These are phyloP conservation scores for Cosmopolites sordidus DNA, from an alignment of 2,888 invertebrate genomes.

Conservation along the genomic window DNA sequence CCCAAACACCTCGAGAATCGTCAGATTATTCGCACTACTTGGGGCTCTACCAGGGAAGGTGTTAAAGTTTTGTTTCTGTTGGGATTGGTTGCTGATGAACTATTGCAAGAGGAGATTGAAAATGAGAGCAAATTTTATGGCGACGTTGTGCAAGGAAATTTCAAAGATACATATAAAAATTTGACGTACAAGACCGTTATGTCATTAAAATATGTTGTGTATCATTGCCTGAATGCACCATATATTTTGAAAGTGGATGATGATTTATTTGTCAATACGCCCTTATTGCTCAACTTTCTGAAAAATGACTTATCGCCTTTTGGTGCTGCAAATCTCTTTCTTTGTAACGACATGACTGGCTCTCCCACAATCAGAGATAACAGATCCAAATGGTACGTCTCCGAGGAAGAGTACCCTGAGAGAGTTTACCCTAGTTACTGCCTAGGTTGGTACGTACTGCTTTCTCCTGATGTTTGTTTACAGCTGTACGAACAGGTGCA, in stretches of 20 bases:
- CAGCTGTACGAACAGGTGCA: conserved; percentile 50
- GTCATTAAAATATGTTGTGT: conserved; percentile 72
- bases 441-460: conserved; percentile 63
- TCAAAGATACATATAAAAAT: conserved; percentile 72
- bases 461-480: conserved; percentile 55
- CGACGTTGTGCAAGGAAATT: conserved; percentile 74
- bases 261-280: conserved; percentile 70
- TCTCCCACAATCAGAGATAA: conserved; percentile 48
- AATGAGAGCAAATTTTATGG: conserved; percentile 55
- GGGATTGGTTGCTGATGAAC: conserved; percentile 52
- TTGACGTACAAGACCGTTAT: conserved; percentile 82
- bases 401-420: conserved; percentile 60
- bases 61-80: conserved; percentile 64
- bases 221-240: conserved; percentile 64
- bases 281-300: conserved; percentile 57
- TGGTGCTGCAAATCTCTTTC: conserved; percentile 60
- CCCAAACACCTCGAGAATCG: conserved; percentile 62
- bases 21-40: conserved; percentile 65
- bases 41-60: conserved; percentile 58
- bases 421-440: conserved; percentile 70
- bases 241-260: conserved; percentile 70
- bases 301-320: conserved; percentile 55
- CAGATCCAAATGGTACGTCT: conserved; percentile 73
- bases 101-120: conserved; percentile 37
- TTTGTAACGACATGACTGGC: conserved; percentile 54